Base-by-base conservation (phyloP, 2,113 vertebrate species). In the Sapajus apella region DNA sequence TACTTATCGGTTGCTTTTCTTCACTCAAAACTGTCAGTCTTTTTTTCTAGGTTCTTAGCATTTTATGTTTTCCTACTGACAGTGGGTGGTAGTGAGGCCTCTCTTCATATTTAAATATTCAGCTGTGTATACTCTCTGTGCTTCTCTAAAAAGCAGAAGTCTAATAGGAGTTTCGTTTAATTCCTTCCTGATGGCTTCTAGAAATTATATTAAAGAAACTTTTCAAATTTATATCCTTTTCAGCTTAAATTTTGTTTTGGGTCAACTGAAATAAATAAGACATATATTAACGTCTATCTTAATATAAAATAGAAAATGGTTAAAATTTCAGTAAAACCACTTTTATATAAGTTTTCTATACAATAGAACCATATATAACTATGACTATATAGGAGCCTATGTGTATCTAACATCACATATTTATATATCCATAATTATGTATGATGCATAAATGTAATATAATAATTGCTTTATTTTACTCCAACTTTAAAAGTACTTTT, bases 171-270 rank as follows among this genome's bases (percentile, higher is more conserved):
- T 43, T 93, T 75, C 50, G 8, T 47, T 95, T 79, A 47, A 1
- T 81, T 45, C 8, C 55, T 3, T 43, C 21, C 30, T 58, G 25
- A 92, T 40, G 37, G 37, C 47, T 66, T 85, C 43, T 81, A 75
- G 88, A 89, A 94, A 45, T 68, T 76, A 82, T 47, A 40, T 82
- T 73, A 56, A 77, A 56, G 40, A 86, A 50, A 43, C 13, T 43
- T 55, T 64, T 95, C 8, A 56, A 50, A 47, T 56, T 84, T 85
- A 68, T 45, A 75, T 55, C 23, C 55, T 94, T 72, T 77, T 56
- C 8, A 72, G 27, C 21, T 40, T 91, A 10, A 81, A 91, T 68
- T 95, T 79, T 96, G 40, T 64, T 95, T 91, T 45, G 21, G n/a
- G 21, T 66, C 9, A 43, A 40, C 16, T 87, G 5, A 90, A 66